Conservation (phyloP, 2,888 invertebrate species). For the Lagria hirta region DNA sequence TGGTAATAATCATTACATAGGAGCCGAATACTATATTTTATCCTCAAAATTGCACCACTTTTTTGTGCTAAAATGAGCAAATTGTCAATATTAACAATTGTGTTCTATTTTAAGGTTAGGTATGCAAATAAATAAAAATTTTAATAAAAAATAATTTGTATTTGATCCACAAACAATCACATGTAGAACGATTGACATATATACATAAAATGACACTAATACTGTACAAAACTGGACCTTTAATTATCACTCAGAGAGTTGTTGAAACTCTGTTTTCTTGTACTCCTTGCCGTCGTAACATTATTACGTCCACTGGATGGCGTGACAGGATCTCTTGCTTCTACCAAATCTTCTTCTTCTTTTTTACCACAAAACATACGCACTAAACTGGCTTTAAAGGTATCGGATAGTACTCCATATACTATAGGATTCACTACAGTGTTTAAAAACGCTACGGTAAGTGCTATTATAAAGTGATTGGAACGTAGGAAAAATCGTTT, state of each 20-base stretch:
- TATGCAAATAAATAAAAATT: background rate
- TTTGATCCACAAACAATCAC: too few species aligned
- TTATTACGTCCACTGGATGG: constrained; percentile 44
- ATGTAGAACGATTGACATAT: too few species aligned
- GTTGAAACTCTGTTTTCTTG: constrained; percentile 39
- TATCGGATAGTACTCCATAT: constrained; percentile 60
- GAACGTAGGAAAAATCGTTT: constrained; percentile 58
- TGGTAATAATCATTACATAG: too few species aligned
- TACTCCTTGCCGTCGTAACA: constrained; percentile 35
- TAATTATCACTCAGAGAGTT: constrained; percentile 44
- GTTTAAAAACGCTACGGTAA: constrained; percentile 58
- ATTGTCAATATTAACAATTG: background rate
- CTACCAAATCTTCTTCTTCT: constrained; percentile 23
- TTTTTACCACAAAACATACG: constrained; percentile 49
- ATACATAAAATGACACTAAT: too few species aligned
- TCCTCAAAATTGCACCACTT: too few species aligned
- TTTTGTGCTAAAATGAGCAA: background rate
- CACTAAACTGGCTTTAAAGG: constrained; percentile 55
- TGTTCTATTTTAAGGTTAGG: background rate
- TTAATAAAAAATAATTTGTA: background rate
- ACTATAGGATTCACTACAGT: constrained; percentile 60
- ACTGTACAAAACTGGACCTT: too few species aligned
- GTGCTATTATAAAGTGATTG: constrained; percentile 57
- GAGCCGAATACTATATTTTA: too few species aligned
- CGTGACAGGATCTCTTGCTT: constrained; percentile 36